Evolutionary conservation across 2,888 invertebrate genomes (phyloP), one percentile per base, ranked within the genome.

Genomic region (Patella caerulea): DNA sequence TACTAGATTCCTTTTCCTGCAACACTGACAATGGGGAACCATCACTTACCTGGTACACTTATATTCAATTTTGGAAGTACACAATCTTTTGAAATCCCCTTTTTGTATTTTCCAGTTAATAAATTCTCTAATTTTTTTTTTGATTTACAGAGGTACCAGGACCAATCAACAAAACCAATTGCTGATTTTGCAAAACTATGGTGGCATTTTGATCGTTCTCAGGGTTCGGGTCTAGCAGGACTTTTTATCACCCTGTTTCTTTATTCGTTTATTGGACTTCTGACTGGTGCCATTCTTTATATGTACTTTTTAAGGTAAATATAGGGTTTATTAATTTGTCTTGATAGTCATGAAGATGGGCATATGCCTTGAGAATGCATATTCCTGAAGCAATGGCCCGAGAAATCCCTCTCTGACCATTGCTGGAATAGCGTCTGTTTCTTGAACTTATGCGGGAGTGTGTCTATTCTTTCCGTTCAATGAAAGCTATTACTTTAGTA

Each of bases 251-350:
- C 89, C 1, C 73, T 86, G 17, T 89, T 91, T 80, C 85, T 91
- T 70, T 91, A 90, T 78, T 73, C 85, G 52, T 89, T 89, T 80
- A 84, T 86, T 75, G 85, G 86, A 80, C 90, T 91, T 78, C 81
- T 89, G 56, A 76, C 87, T 7, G 86, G 85, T 9, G 83, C 88
- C 70, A 86, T 91, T 45, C 86, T 91, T 77, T 91, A 91, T 86
- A 90, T 91, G 90, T 91, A 90, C 86, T 91, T 91, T 85, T 85
- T 91, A 72, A 87, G 91, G 91, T 91, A 79, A 79, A 81, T 56
- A 9, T 65, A 65, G 24, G 19, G n/a, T 24, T 59, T 19, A 11
- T 24, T 59, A 19, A 19, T 65, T 65, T 65, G 3, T 65, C 4
- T 59, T 17, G 56, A n/a, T 12, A 3, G 15, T 2, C 15, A 56